Conservation (phyloP, 1,140 invertebrate genomes). For the Hyles vespertilio region DNA sequence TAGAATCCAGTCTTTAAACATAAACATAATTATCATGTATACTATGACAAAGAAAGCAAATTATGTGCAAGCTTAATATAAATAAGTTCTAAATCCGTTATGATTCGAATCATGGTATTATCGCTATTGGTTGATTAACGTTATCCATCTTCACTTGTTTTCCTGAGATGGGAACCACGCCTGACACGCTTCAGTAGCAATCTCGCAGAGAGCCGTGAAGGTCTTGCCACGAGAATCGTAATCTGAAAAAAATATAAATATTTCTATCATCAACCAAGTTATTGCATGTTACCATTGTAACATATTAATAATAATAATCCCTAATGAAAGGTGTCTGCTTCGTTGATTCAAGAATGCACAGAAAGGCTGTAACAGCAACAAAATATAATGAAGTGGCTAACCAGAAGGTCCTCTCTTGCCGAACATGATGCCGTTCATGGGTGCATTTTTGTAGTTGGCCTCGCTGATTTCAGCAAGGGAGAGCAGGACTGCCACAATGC, state of each 20-base stretch:
- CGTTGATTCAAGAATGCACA: neutral
- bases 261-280: too few relatives aligned
- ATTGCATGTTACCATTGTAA: too few relatives aligned
- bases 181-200: constrained; percentile 86
- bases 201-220: constrained; percentile 85
- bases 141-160: constrained; percentile 53
- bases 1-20: constrained; percentile 10
- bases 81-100: neutral
- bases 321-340: neutral
- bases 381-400: constrained; percentile 30
- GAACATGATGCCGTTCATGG: constrained; percentile 95
- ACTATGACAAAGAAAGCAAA: neutral
- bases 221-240: constrained; percentile 82
- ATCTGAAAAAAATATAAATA: constrained; percentile 67
- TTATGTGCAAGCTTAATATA: neutral
- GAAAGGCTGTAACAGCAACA: neutral
- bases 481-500: constrained; percentile 46
- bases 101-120: neutral
- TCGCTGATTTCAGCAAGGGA: constrained; percentile 64
- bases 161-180: constrained; percentile 81
- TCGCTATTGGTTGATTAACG: neutral
- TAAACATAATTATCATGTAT: neutral
- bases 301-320: too few relatives aligned
- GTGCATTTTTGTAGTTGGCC: constrained; percentile 89
- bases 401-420: constrained; percentile 83